These are phyloP conservation scores for Eupithecia insigniata DNA, from an alignment of 2,888 invertebrate genomes.

Conservation along the genomic window DNA sequence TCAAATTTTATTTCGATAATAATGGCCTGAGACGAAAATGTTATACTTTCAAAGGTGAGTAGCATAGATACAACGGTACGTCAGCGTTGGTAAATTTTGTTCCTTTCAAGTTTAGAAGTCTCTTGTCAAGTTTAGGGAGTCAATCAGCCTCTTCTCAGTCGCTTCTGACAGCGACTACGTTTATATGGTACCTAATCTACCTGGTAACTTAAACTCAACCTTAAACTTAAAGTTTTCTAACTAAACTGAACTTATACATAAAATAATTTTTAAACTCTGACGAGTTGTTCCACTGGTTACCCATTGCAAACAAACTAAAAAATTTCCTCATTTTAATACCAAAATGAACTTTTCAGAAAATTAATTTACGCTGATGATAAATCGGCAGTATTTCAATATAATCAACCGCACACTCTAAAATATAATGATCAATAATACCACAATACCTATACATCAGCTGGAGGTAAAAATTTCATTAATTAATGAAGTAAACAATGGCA, in stretches of 20 bases:
- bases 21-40: background rate
- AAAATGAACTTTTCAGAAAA: constrained; percentile 5
- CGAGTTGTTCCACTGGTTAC: background rate
- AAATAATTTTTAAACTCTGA: background rate
- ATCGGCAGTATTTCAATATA: constrained; percentile 6
- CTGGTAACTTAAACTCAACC: too few relatives aligned
- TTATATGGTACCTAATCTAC: too few relatives aligned
- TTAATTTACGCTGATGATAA: constrained; percentile 18
- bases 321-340: background rate
- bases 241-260: too few relatives aligned
- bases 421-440: constrained; percentile 20
- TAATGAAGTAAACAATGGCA: constrained; percentile 46
- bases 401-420: constrained; percentile 13
- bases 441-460: constrained; percentile 33
- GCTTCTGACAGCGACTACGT: too few relatives aligned
- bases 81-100: background rate
- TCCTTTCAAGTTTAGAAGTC: too few relatives aligned
- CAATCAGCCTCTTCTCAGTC: too few relatives aligned
- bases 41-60: background rate
- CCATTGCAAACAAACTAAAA: background rate
- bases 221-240: too few relatives aligned
- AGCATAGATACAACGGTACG: background rate
- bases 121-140: too few relatives aligned
- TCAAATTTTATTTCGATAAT: background rate
- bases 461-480: constrained; percentile 44